Base-by-base conservation (phyloP, 2,888 invertebrate genomes). In the Operophtera brumata region DNA sequence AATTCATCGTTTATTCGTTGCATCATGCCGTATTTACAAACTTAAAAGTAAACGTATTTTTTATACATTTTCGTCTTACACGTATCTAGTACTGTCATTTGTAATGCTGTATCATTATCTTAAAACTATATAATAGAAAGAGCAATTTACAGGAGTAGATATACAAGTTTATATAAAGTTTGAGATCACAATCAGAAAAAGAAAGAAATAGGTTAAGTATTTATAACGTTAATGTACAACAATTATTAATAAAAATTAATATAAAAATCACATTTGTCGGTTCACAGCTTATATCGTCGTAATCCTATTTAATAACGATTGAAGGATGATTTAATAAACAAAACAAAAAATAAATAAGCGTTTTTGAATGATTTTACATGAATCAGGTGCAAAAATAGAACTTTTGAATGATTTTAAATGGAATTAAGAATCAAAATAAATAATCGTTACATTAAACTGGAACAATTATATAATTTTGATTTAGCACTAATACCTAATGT, bases 71-170 rank as follows among this genome's bases (percentile, higher is more conserved):
- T 67, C 66, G 59, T 71, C 79, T 77, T 80, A 80, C 57, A 67
- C 61, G 59, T 59, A 78, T 84, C 83, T 69, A 64, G 64, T 84
- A 87, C 87, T 87, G 84, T 82, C 85, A 83, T 81, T 83, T 80
- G 75, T 70, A 62, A 75, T 74, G 77, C 71, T 74, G 71, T 73
- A 66, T 72, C 55, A 70, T 66, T 66, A 71, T 65, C 75, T 71
- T 71, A 76, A 43, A 56, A 60, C 42, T 47, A 54, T 20, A 2
- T 36, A 30, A 9, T 14, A 44, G 47, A 54, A 47, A 35, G 39
- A 47, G 14, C 6, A 53, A 53, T 53, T 53, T 53, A 47, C 8
- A 26, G 36, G 13, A 42, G 26, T 7, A n/a, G n/a, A n/a, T n/a
- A 42, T 37, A 74, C 65, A 67, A 69, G 57, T 71, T 74, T 72